Base-by-base conservation (phyloP, 2,888 invertebrate species). In the Adelognathus sp. region DNA sequence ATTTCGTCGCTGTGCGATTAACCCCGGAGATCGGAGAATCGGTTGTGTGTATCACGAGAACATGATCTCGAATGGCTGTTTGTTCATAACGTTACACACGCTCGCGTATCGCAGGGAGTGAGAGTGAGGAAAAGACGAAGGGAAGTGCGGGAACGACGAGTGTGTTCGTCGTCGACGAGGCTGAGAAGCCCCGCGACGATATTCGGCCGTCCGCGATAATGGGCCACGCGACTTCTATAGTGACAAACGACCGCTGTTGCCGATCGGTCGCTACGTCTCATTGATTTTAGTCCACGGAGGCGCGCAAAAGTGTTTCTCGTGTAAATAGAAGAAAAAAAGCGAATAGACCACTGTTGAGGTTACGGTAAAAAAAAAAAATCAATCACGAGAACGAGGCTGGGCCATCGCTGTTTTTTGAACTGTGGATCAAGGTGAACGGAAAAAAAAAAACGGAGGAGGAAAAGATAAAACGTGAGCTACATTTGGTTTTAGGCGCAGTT, bases 1-100 rank as follows among this genome's bases (percentile, higher is more conserved):
- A 64, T 74, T 74, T 74, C 67, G 63, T 70, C 70, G 63, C 70
- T 66, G 58, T 44, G 46, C 72, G 69, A 81, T 79, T 81, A 70
- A 77, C 77, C 77, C 63, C 75, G 70, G n/a, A 77, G 69, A 77
- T 70, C 60, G 39, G 46, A 41, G 33, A 27, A 24, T 21, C 33
- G 24, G 31, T 58, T 5, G 63, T 63, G 46, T 60, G 36, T 44
- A 16, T 29, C 7, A 14, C n/a, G 14, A n/a, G n/a, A n/a, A n/a
- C 46, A 24, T 21, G 46, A 50, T 50, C 24, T 9, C 24, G 1
- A 24, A 4, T 24, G 4, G 18, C 21, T 24, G 36, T 3, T n/a
- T 36, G n/a, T 21, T 21, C 24, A n/a, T 3, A 24, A 11, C 21
- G n/a, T n/a, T n/a, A n/a, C n/a, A n/a, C n/a, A n/a, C n/a, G n/a